These are phyloP conservation scores for Echeneis naucrates DNA, from an alignment of 2,797 vertebrate species.

Conservation along the genomic window DNA sequence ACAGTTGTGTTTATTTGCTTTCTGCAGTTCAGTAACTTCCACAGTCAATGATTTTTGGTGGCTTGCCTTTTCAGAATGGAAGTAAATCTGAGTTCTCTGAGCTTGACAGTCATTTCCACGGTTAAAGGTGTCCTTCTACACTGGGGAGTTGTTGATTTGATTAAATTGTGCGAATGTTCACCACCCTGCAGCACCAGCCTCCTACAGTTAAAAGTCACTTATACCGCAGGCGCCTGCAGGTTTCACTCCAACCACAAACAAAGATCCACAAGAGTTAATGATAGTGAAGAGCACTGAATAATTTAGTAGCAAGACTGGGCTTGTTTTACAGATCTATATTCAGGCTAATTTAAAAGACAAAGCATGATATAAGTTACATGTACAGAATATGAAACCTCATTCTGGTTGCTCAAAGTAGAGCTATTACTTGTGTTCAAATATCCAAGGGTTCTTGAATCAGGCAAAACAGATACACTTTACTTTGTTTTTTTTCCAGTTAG, in stretches of 20 bases:
- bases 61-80: not conserved
- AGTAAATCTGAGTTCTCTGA: not conserved
- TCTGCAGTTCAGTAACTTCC: constrained; percentile 29
- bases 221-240: not conserved
- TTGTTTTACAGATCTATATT: not conserved
- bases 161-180: constrained; percentile 1
- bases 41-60: not conserved
- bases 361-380: not conserved
- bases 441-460: no score
- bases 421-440: not conserved
- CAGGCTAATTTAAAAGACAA: not conserved
- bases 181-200: constrained; percentile 20
- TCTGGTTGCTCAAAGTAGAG: not conserved
- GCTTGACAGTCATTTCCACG: not conserved
- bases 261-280: not conserved
- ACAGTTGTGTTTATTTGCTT: constrained; percentile 34
- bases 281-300: not conserved
- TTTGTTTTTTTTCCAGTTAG: not conserved
- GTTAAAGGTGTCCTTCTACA: not conserved
- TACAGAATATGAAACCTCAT: not conserved
- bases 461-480: no score
- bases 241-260: not conserved
- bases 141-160: not conserved
- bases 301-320: not conserved
- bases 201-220: not conserved